A percentile compares a stretch with the other conserved stretches of the same genome.
phyloP scores from a whole-genome alignment of 1,140 invertebrate genomes.

The Caenorhabditis elegans region DNA sequence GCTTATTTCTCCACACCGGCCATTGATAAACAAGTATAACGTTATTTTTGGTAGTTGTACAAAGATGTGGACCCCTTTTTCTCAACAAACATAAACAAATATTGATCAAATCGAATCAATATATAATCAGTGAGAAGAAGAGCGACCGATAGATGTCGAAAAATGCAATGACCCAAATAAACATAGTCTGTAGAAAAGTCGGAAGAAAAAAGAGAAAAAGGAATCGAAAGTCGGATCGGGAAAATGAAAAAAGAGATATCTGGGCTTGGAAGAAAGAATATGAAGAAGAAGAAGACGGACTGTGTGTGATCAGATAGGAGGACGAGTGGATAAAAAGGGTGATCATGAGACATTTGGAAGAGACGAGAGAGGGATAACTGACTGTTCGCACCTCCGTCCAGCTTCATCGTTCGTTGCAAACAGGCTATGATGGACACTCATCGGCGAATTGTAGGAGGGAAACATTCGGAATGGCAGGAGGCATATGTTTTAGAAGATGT shows the following conservation, averaged over 20 bases:
- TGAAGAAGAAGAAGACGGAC: neutral
- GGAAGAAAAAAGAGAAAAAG: neutral
- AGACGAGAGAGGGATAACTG: neutral
- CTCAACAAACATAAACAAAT: neutral
- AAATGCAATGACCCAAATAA: constrained; percentile 32
- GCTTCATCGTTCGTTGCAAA: neutral
- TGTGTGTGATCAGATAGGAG: constrained; percentile 12
- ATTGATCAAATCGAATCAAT: neutral
- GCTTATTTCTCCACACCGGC: too few relatives aligned
- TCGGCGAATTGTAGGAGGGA: neutral
- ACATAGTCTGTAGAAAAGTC: neutral
- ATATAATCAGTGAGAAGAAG: neutral
- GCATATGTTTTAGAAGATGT: too few relatives aligned
- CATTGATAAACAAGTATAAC: too few relatives aligned
- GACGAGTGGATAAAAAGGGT: constrained; percentile 18
- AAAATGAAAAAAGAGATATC: neutral
- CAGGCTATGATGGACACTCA: neutral
- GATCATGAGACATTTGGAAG: neutral
- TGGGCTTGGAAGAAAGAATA: neutral
- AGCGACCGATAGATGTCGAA: neutral
- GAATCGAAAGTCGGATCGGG: constrained; percentile 5
- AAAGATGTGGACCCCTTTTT: too few relatives aligned
- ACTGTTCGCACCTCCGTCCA: neutral
- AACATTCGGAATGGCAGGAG: too few relatives aligned
- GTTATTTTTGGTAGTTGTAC: too few relatives aligned